Evolutionary conservation across 2,888 invertebrate species (phyloP).

Genomic region (Amphipoea lucens): DNA sequence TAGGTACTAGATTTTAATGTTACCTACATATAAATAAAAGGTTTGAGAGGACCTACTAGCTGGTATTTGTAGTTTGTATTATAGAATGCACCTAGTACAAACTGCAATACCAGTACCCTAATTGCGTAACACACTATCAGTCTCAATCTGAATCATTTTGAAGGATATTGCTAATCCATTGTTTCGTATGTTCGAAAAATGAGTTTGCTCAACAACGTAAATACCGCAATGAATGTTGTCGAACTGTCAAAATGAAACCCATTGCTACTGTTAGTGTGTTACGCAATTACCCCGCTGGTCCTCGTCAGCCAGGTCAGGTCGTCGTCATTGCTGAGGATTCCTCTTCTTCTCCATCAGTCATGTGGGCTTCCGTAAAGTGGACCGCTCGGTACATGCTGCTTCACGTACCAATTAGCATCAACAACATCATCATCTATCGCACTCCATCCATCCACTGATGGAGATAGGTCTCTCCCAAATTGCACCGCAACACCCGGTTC

Average conservation of each 20-base stretch:
- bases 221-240: too few relatives aligned
- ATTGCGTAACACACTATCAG: too few relatives aligned
- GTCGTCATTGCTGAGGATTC: background rate
- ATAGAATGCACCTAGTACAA: too few relatives aligned
- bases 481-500: background rate
- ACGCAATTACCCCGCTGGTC: background rate
- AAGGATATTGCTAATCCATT: too few relatives aligned
- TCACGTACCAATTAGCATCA: background rate
- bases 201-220: too few relatives aligned
- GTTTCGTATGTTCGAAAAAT: too few relatives aligned
- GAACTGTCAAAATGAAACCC: too few relatives aligned
- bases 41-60: too few relatives aligned
- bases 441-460: background rate
- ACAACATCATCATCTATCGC: background rate
- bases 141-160: too few relatives aligned
- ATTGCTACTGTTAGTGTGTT: too few relatives aligned
- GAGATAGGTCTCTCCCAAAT: background rate
- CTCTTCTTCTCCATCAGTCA: background rate
- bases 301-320: background rate
- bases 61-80: background rate
- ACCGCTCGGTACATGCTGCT: background rate
- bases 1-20: constrained; percentile 1
- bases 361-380: background rate
- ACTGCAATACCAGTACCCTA: too few relatives aligned
- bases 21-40: background rate